These are phyloP conservation scores for Petrocephalus zakoni DNA, from an alignment of 2,113 vertebrate species.

Conservation along the genomic window DNA sequence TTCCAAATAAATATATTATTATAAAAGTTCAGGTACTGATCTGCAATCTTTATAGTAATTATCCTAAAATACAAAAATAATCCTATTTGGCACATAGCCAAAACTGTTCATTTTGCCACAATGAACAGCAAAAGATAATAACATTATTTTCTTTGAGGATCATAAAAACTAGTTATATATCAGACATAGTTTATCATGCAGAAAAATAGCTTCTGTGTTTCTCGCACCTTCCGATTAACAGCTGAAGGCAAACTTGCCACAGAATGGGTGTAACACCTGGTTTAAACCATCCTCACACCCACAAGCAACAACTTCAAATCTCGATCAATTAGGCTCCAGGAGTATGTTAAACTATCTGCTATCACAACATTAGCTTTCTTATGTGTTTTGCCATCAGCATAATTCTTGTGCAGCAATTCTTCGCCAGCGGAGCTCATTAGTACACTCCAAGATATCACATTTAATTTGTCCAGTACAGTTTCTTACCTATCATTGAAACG, in stretches of 20 bases:
- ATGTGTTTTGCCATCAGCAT: neutral
- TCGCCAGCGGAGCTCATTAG: neutral
- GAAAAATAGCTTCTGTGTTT: neutral
- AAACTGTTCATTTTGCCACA: neutral
- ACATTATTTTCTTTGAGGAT: neutral
- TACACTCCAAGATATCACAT: neutral
- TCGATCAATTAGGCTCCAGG: neutral
- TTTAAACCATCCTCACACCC: neutral
- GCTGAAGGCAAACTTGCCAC: neutral
- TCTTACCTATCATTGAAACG: neutral
- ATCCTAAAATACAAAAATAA: neutral
- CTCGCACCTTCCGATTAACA: neutral
- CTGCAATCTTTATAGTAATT: neutral
- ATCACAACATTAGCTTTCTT: neutral
- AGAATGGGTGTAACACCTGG: neutral
- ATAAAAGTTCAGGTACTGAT: neutral
- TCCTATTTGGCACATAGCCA: neutral
- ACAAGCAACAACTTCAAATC: neutral
- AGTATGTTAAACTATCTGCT: neutral
- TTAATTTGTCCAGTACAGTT: neutral
- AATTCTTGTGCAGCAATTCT: neutral
- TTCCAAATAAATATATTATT: neutral
- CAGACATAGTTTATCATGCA: neutral
- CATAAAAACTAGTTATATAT: neutral
- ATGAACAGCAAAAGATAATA: neutral